Conservation (phyloP, 2,113 vertebrate species). For the Alosa alosa region DNA sequence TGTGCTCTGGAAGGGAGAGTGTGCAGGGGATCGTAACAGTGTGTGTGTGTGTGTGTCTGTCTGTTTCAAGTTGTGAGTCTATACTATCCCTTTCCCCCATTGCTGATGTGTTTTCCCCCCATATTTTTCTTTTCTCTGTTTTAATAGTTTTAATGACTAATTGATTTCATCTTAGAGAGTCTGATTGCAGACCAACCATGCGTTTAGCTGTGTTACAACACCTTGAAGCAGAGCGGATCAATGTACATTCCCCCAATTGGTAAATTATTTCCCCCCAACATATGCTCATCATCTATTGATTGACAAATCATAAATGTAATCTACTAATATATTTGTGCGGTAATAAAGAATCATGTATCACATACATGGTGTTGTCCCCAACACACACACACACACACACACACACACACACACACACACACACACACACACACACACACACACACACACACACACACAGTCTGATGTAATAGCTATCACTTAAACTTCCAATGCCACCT, state of each 20-base stretch:
- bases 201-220: conserved; percentile 27
- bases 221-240: conserved; percentile 37
- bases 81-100: background rate
- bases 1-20: no score
- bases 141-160: conserved; percentile 32
- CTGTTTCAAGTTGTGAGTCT: background rate
- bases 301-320: conserved; percentile 41
- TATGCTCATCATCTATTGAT: conserved; percentile 20
- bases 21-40: background rate
- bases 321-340: background rate
- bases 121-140: background rate
- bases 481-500: conserved; percentile 48
- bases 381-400: background rate
- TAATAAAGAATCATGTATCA: background rate
- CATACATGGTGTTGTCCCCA: background rate
- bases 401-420: conserved; percentile 34
- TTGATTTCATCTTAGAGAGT: conserved; percentile 39
- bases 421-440: background rate
- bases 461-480: conserved; percentile 44
- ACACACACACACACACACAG: conserved; percentile 30
- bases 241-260: background rate
- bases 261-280: conserved; percentile 7
- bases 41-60: background rate
- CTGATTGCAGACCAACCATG: conserved; percentile 32
- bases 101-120: background rate